Evolutionary conservation across 2,888 invertebrate species (phyloP), one percentile per base, ranked within the genome.

Genomic region (Ferrisia virgata): DNA sequence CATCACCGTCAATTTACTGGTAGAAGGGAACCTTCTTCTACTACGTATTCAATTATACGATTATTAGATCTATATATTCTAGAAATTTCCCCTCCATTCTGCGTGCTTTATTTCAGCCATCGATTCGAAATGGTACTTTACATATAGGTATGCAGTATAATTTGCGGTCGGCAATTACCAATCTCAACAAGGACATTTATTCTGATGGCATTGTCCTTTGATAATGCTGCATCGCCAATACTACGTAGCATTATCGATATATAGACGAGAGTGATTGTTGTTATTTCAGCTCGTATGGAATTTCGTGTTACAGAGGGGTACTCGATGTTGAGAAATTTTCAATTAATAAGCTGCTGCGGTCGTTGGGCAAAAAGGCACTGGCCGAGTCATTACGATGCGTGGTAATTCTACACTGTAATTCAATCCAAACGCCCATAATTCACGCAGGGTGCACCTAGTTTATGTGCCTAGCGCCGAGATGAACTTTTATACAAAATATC

Each of bases 401-500:
- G 5, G 72, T 72, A 72, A 72, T 72, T 31, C 72, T 33, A 72
- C 72, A 33, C 33, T 22, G 72, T 72, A 72, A 72, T 72, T 33
- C 58, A 64, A 64, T 64, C 72, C 72, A 72, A 72, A 33, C 72
- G 31, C 33, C 72, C 72, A 72, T 72, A 72, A 33, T 72, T 72
- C 72, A 72, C 72, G 72, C 72, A 72, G 72, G 72, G 72, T 72
- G 72, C 72, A 72, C 72, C 33, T 72, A n/a, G 72, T 31, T 72
- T 72, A 64, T 64, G 15, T 69, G 33, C 72, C 33, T 72, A 72
- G 72, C 33, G 58, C 58, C 58, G 58, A 64, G 58, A 25, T 64
- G 58, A 64, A 64, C 58, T 64, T 64, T 64, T 47, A n/a, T n/a
- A 47, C 47, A 64, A 64, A 64, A 64, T 64, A 64, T 25, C 58